Percentiles rank a stretch among this genome's conserved stretches.
Evolutionary conservation across 2,113 vertebrate species (phyloP).

Genomic region (Rhinolophus ferrumequinum): DNA sequence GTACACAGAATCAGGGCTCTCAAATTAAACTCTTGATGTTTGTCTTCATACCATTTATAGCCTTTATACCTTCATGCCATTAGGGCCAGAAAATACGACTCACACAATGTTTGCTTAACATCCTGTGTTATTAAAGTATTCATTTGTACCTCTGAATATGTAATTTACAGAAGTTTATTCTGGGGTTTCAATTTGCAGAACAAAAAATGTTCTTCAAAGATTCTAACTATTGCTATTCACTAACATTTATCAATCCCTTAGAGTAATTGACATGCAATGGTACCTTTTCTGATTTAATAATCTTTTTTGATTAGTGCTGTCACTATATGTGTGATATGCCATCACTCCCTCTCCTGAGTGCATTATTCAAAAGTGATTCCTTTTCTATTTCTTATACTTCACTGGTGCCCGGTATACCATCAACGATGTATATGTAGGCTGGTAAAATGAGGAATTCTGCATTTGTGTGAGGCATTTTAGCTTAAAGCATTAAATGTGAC

Average conservation of each 20-base stretch:
- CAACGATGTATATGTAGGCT: background rate
- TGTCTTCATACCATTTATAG: background rate
- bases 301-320: background rate
- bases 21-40: background rate
- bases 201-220: background rate
- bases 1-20: background rate
- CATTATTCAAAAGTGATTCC: background rate
- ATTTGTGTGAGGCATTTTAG: background rate
- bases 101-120: background rate
- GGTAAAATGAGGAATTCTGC: background rate
- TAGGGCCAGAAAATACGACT: background rate
- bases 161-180: background rate
- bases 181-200: background rate
- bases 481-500: background rate
- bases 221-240: background rate
- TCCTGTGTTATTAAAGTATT: background rate
- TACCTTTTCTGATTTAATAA: background rate
- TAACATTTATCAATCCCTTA: background rate
- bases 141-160: background rate
- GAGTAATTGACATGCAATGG: background rate
- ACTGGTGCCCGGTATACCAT: rapidly evolving
- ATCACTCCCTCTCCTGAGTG: background rate
- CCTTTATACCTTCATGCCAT: background rate
- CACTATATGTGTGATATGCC: background rate
- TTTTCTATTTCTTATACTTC: background rate